Conservation (phyloP, 1,140 invertebrate species). For the Babylonia areolata region DNA sequence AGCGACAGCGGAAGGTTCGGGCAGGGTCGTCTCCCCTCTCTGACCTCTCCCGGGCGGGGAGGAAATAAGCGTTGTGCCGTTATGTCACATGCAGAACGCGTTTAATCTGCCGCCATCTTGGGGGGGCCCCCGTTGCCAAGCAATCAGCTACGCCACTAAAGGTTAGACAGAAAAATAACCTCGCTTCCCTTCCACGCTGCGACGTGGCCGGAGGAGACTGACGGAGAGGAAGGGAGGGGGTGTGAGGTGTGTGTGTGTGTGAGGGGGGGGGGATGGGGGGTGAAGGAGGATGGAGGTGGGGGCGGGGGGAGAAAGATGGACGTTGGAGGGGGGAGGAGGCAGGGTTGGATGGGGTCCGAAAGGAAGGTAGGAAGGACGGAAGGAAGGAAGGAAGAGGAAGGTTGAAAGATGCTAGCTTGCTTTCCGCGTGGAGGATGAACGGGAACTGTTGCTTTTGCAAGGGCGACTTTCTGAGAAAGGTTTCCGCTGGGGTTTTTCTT, state of each 20-base stretch:
- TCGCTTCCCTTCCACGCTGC: no score
- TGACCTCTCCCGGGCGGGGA: constrained; percentile 28
- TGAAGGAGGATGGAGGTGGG: neutral
- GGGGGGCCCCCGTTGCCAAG: constrained; percentile 13
- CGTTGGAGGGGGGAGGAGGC: neutral
- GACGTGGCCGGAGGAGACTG: neutral
- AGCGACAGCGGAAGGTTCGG: constrained; percentile 25
- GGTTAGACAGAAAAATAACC: constrained; percentile 44
- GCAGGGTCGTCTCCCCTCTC: constrained; percentile 37
- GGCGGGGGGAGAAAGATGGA: neutral
- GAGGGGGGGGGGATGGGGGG: neutral
- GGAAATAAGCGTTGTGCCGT: constrained; percentile 44
- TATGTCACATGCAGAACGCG: constrained; percentile 50
- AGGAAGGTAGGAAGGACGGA: neutral
- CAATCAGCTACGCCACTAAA: constrained; percentile 43
- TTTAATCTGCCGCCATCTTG: constrained; percentile 49
- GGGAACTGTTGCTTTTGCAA: neutral
- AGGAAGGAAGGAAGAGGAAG: neutral
- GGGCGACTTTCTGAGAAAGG: neutral
- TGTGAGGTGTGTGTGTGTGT: neutral
- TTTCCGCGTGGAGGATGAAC: no score
- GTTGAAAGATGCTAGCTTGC: no score
- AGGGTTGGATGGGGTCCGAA: no score
- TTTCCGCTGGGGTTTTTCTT: neutral
- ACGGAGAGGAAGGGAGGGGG: neutral